Evolutionary conservation across 2,797 vertebrate genomes (phyloP), one percentile per base, ranked within the genome.

Genomic region (Zenarchopterus dispar): DNA sequence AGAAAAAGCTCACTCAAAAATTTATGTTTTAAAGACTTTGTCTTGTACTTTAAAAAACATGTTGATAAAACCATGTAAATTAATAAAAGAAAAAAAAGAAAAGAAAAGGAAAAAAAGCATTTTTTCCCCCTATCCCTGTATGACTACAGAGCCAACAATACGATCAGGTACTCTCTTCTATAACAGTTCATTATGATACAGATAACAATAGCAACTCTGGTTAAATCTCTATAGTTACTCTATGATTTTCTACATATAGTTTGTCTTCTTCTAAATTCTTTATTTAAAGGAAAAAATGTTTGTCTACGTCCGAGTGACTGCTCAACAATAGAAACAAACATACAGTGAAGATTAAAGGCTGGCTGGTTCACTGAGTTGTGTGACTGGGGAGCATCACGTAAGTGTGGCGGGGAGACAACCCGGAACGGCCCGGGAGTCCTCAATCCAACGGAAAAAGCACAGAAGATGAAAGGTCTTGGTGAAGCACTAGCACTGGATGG

Each of bases 141-240:
- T 77, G 64, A 69, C 65, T 19, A 81, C 77, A 80, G 71, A 77
- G 67, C 64, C 73, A 85, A 88, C 70, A 45, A 73, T 85, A 86
- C 84, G 77, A 76, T 69, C 70, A 75, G 69, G 71, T 88, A 84
- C 65, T 82, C 72, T 87, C 53, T 54, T 83, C 85, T 91, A 91
- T 89, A 87, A 75, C 78, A 78, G 80, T 87, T 90, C 77, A 75
- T 86, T 78, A 84, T 87, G 85, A 89, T 89, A 91, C 89, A 91
- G 84, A 91, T 90, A 91, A 91, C 86, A 69, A 88, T 90, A 91
- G 82, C 63, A 78, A 88, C 87, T 87, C 87, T 88, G 83, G 89
- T 92, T 91, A 89, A 91, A 88, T 88, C 73, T 93, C 84, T 92
- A 91, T 86, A 91, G 71, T 88, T 91, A 91, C 69, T 92, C 88